phyloP scores from a whole-genome alignment of 2,888 invertebrate genomes.

The Drosophila niveifrons region DNA sequence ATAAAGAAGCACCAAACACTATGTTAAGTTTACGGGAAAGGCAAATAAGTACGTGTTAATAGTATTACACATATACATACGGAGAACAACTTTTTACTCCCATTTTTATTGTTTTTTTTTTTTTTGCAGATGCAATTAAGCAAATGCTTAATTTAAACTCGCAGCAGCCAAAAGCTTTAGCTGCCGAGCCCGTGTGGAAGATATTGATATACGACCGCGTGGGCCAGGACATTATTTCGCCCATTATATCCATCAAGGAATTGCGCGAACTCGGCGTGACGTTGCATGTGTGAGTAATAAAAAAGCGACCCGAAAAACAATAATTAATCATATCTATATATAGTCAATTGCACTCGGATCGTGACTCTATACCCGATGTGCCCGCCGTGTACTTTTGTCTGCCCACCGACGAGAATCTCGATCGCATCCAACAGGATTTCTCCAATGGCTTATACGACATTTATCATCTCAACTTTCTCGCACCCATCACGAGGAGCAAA shows the following conservation, averaged over 20 bases:
- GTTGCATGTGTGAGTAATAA: slow-evolving; percentile 94
- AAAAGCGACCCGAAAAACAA: background rate
- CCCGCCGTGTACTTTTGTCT: slow-evolving; percentile 99
- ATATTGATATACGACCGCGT: slow-evolving; percentile 97
- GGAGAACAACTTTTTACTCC: slow-evolving; percentile 9
- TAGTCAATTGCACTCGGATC: slow-evolving; percentile 92
- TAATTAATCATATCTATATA: background rate
- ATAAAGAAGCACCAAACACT: slow-evolving; percentile 59
- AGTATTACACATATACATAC: background rate
- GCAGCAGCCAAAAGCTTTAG: slow-evolving; percentile 90
- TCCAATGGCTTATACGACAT: slow-evolving; percentile 96
- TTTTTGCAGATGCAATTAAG: slow-evolving; percentile 92
- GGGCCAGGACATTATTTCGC: slow-evolving; percentile 99
- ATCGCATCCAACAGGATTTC: slow-evolving; percentile 95
- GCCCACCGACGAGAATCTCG: slow-evolving; percentile 98
- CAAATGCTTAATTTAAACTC: slow-evolving; percentile 98
- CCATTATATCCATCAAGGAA: slow-evolving; percentile 97
- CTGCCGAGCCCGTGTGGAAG: slow-evolving; percentile 97
- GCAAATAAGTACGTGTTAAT: slow-evolving; percentile 88
- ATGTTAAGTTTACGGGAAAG: slow-evolving; percentile 90
- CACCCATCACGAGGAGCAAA: slow-evolving; percentile 96
- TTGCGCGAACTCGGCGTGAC: slow-evolving; percentile 98
- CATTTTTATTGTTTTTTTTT: slow-evolving; percentile 16
- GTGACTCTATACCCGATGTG: slow-evolving; percentile 98
- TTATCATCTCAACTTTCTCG: slow-evolving; percentile 98